Evolutionary conservation across 2,113 vertebrate genomes (phyloP), one percentile per base, ranked within the genome.

Genomic region (Lagopus muta): DNA sequence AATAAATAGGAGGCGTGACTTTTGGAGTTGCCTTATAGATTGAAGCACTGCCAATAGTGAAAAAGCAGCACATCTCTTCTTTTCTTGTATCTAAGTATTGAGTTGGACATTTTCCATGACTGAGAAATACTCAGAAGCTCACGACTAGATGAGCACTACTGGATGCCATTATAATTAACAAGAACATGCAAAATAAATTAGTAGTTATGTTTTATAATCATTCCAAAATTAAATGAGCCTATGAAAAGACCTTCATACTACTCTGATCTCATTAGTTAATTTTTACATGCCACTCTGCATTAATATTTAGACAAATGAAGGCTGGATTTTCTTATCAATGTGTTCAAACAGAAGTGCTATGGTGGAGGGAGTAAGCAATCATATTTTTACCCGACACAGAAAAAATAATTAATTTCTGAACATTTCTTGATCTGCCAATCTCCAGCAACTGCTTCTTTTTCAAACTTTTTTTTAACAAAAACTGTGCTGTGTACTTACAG

Each of bases 151-250:
- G 3, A 92, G 76, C 43, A 40, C 13, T 89, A 82, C 22, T 85
- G 74, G 90, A 90, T 78, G 25, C 32, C 77, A 75, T 82, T 89
- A 82, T 40, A 94, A 96, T 93, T 95, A 96, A 94, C 69, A 97
- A 60, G 88, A 91, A 93, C 82, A 93, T 13, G 32, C 20, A 91
- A 91, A 96, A 87, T 88, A 32, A 94, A 93, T 95, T 92, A 92
- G 67, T 73, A 91, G 79, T 48, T 89, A 83, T 79, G 72, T 80
- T 92, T 93, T 93, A 93, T 66, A 92, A 93, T 89, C 42, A 88
- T 67, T 81, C 55, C 75, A 75, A 92, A 93, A 72, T 80, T 93
- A 92, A 95, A 94, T 65, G 65, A 94, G 52, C 72, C 92, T 67
- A 82, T 43, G 42, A 89, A 95, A 89, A 95, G 54, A 73, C 79